Conservation (phyloP, 2,113 vertebrate genomes). For the Salvator merianae region DNA sequence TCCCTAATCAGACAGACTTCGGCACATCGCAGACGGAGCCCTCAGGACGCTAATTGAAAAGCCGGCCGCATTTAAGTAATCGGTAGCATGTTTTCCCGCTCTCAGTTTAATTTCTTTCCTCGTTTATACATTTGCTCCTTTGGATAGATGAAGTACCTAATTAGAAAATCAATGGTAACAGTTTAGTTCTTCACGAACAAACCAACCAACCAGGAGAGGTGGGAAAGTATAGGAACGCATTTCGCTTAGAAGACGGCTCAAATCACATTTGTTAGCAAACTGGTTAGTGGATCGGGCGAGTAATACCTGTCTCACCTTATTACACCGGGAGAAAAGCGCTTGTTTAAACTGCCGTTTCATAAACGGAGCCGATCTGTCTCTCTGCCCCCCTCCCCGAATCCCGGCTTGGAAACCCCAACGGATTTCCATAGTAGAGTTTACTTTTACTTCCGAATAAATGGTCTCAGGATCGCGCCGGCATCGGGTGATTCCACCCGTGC, state of each 20-base stretch:
- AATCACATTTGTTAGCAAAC: no score
- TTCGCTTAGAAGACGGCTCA: no score
- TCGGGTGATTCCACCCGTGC: not conserved
- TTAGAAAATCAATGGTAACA: no score
- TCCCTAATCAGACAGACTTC: no score
- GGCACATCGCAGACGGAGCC: not conserved
- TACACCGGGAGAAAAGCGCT: no score
- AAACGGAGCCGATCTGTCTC: not conserved
- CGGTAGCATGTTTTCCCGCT: not conserved
- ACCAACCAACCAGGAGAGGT: no score
- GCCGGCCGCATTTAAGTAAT: not conserved
- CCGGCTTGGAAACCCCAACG: not conserved
- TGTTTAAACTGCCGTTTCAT: not conserved
- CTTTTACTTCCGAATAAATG: not conserved
- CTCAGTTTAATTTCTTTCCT: not conserved
- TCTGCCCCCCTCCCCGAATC: not conserved
- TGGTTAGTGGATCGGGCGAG: no score
- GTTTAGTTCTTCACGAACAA: not conserved
- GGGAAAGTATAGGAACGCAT: no score
- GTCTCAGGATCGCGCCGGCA: not conserved
- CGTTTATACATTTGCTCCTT: not conserved
- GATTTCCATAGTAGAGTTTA: not conserved
- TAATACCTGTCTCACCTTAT: no score
- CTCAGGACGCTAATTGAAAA: not conserved
- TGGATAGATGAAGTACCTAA: no score